These are phyloP conservation scores for Danionella cerebrum DNA, from an alignment of 2,113 vertebrate genomes.

Conservation along the genomic window DNA sequence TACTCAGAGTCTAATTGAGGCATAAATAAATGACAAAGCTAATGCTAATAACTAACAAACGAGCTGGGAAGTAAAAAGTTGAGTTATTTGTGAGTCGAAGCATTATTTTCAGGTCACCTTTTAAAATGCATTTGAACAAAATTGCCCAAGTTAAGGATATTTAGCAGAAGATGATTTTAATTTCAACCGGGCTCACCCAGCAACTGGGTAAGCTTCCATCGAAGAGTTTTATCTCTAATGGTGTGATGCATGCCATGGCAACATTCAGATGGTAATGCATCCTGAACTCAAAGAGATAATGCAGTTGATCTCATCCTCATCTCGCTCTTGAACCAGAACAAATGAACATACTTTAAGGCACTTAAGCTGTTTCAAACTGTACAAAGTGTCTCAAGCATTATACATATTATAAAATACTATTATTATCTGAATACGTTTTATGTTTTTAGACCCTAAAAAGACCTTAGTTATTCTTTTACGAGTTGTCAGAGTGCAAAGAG, in stretches of 20 bases:
- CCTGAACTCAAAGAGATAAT: background rate
- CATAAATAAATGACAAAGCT: conserved; percentile 33
- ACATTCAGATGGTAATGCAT: conserved; percentile 14
- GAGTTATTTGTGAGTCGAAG: too few relatives aligned
- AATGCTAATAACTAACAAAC: conserved; percentile 37
- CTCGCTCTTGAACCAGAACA: conserved; percentile 1
- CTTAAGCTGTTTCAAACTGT: background rate
- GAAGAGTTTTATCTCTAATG: conserved; percentile 6
- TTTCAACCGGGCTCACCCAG: background rate
- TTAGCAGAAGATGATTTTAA: background rate
- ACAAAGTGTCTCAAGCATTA: background rate
- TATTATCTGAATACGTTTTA: too few relatives aligned
- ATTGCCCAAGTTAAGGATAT: background rate
- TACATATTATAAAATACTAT: background rate
- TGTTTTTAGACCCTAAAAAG: too few relatives aligned
- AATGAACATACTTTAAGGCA: conserved; percentile 3
- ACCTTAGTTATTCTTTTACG: too few relatives aligned
- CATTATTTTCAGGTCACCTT: too few relatives aligned
- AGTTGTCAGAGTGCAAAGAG: too few relatives aligned
- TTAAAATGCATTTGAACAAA: too few relatives aligned
- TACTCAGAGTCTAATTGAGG: conserved; percentile 24
- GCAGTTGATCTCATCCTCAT: conserved; percentile 5
- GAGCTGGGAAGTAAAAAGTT: too few relatives aligned
- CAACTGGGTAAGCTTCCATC: background rate
- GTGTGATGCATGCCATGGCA: background rate